These are phyloP conservation scores for Episyrphus balteatus DNA, from an alignment of 1,140 invertebrate species.

Conservation along the genomic window DNA sequence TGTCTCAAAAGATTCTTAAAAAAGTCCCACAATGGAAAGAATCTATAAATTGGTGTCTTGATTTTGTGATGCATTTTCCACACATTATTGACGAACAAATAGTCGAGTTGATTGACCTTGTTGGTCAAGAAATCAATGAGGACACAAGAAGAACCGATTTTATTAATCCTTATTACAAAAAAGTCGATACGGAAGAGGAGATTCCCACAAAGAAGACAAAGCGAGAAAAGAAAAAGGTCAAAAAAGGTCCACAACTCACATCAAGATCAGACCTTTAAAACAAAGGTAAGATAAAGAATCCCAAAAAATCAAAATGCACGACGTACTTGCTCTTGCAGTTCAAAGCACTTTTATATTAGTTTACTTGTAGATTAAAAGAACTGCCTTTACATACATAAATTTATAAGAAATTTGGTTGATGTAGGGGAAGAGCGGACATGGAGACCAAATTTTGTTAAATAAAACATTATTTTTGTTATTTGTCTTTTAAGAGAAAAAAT, in stretches of 20 bases:
- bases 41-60: slow-evolving; percentile 3
- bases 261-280: too few relatives aligned
- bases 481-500: too few relatives aligned
- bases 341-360: too few relatives aligned
- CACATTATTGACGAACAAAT: slow-evolving; percentile 5
- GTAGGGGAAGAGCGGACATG: too few relatives aligned
- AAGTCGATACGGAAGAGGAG: background rate
- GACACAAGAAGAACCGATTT: slow-evolving; percentile 1
- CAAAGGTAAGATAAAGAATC: too few relatives aligned
- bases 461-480: too few relatives aligned
- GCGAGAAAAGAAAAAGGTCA: slow-evolving; percentile 2
- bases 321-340: too few relatives aligned
- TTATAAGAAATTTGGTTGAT: too few relatives aligned
- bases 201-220: slow-evolving; percentile 1
- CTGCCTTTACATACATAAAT: too few relatives aligned
- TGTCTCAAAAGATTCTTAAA: slow-evolving; percentile 3
- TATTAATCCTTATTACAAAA: slow-evolving; percentile 5
- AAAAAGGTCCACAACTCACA: slow-evolving; percentile 5
- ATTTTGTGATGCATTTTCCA: slow-evolving; percentile 1
- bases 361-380: too few relatives aligned
- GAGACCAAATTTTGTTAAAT: too few relatives aligned
- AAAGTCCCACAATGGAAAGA: slow-evolving; percentile 5
- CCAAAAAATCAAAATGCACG: too few relatives aligned
- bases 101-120: background rate
- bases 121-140: slow-evolving; percentile 8